phyloP scores from a whole-genome alignment of 2,797 vertebrate genomes.

The Ataeniobius toweri region DNA sequence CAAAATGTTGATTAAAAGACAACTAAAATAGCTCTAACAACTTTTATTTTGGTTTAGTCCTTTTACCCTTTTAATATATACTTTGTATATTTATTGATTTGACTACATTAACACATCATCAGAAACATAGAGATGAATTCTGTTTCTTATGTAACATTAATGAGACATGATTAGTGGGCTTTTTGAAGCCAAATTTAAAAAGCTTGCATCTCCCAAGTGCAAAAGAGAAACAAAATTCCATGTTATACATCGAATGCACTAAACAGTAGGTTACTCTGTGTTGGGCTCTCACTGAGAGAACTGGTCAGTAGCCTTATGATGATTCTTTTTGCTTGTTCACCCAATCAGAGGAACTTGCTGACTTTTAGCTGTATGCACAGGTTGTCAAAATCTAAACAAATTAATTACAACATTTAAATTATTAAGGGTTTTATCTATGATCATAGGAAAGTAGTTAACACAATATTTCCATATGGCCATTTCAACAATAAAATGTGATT shows the following conservation, averaged over 20 bases:
- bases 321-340: neutral
- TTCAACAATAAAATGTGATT: neutral
- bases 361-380: neutral
- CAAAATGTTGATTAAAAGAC: constrained; percentile 32
- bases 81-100: constrained; percentile 5
- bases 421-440: neutral
- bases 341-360: neutral
- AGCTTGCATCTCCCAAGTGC: neutral
- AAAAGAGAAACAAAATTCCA: constrained; percentile 21
- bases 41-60: neutral
- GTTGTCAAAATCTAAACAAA: neutral
- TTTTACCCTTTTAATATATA: neutral
- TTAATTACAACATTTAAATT: neutral
- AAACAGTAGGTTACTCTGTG: neutral
- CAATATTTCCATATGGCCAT: neutral
- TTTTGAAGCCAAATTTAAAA: neutral
- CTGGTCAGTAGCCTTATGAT: neutral
- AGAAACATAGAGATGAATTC: neutral
- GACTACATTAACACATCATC: neutral
- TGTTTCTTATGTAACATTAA: neutral
- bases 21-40: constrained; percentile 12
- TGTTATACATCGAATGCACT: neutral
- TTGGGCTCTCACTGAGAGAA: neutral
- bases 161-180: constrained; percentile 23
- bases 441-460: neutral